Percentiles rank a stretch among this genome's conserved stretches.
Evolutionary conservation across 1,140 invertebrate genomes (phyloP).

Genomic region (Euschistus heros): DNA sequence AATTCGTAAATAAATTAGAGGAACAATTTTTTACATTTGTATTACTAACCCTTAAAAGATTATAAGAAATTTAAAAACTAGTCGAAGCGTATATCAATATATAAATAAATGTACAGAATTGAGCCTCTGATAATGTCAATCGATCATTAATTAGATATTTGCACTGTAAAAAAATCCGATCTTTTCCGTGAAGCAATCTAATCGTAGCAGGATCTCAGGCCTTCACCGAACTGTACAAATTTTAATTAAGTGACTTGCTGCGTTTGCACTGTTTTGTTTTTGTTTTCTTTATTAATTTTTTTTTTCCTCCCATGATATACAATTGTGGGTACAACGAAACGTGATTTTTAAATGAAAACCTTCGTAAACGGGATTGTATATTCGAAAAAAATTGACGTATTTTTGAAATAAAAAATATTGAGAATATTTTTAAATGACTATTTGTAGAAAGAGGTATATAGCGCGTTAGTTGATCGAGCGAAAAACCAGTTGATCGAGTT

Average conservation of each 20-base stretch:
- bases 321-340: constrained; percentile 19
- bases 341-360: constrained; percentile 22
- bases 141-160: constrained; percentile 18
- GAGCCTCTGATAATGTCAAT: constrained; percentile 7
- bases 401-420: constrained; percentile 27
- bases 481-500: constrained; percentile 26
- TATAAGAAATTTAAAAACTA: background rate
- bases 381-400: constrained; percentile 26
- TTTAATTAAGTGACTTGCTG: constrained; percentile 13
- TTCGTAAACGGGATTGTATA: constrained; percentile 24
- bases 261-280: constrained; percentile 5
- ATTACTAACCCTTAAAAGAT: background rate
- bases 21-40: constrained; percentile 10
- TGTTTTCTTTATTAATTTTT: too few species aligned
- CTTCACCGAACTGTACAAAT: constrained; percentile 27
- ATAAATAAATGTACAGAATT: constrained; percentile 6
- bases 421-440: constrained; percentile 26
- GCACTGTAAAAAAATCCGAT: background rate
- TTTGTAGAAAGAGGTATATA: constrained; percentile 24
- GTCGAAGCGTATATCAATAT: background rate
- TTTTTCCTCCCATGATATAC: background rate
- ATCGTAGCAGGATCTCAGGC: constrained; percentile 27
- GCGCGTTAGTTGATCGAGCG: constrained; percentile 23
- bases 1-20: background rate
- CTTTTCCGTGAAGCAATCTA: constrained; percentile 9